Conservation (phyloP, 2,888 invertebrate species). For the Allolobophora icterica region DNA sequence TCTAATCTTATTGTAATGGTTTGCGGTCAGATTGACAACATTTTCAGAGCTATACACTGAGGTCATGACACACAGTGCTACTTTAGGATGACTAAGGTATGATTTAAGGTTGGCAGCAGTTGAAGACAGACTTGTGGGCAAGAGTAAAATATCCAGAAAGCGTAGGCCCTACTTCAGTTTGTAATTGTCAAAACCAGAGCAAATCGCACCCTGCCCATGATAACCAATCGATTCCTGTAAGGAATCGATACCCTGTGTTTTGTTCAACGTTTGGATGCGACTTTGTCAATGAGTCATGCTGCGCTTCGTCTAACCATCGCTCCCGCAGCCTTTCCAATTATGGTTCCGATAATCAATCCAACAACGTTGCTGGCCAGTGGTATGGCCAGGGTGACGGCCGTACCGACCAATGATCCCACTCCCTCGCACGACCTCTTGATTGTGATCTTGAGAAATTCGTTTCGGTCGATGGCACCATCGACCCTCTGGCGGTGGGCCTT, state of each 20-base stretch:
- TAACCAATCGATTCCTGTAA: too few species aligned
- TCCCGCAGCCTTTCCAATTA: conserved; percentile 32
- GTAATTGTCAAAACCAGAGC: not conserved
- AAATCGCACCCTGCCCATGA: not conserved
- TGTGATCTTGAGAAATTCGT: conserved; percentile 31
- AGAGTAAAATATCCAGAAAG: not conserved
- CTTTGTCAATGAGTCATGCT: not conserved
- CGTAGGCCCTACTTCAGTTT: not conserved
- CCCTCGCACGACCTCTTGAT: conserved; percentile 35
- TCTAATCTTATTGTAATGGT: too few species aligned
- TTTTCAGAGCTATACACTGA: not conserved
- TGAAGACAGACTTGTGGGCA: not conserved
- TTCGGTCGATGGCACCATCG: conserved; percentile 14
- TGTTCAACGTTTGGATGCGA: not conserved
- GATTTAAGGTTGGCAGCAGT: not conserved
- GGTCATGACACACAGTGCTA: not conserved
- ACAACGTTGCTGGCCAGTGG: not conserved
- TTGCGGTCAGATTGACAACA: too few species aligned
- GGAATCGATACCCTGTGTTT: not conserved
- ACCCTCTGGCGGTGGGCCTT: conserved; percentile 19
- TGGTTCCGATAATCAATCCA: conserved; percentile 28
- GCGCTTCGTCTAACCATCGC: conserved; percentile 15
- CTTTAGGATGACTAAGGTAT: not conserved
- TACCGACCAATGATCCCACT: conserved; percentile 22
- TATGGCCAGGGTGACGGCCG: conserved; percentile 29